Evolutionary conservation across 2,113 vertebrate genomes (phyloP), one percentile per base, ranked within the genome.

Genomic region (Arizona elegans): DNA sequence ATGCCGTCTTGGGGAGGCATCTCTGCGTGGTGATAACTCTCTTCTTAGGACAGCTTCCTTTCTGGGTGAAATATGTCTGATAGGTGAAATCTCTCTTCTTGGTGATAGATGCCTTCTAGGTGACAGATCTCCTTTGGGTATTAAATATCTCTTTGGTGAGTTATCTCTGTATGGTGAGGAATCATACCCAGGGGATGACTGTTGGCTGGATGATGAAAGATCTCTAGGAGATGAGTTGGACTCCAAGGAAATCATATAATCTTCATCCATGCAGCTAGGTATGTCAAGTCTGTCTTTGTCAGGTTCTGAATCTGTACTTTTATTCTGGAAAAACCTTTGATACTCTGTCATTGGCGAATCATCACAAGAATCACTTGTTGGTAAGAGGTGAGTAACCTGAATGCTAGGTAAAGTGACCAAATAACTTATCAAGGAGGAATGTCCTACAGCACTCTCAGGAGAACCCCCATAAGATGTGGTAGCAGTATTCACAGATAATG

Each of bases 371-470:
- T 98, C 97, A 0, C 96, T 97, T 93, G 98, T 96, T 47, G 97
- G 98, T 96, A 98, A 96, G 91, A 99, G 99, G 26, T 98, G 98
- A 21, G 99, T 99, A 94, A 99, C 98, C 96, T 98, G 99, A 98
- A 99, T 99, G 93, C 99, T 99, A 13, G 99, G 99, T 95, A 99
- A 98, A 33, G 98, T 99, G 93, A 98, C 98, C 96, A 99, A 98
- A 96, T 99, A 99, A 95, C 98, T 98, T 87, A 99, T 98, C 94
- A 99, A 96, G 2, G 98, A 98, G 4, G 98, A 98, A 96, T 98
- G 98, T 94, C 97, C 97, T 96, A 97, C 52, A 0, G 97, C 90
- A 92, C 97, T 95, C 89, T 99, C 98, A 0, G 98, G 95, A 12
- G 98, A 97, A 93, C 96, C 95, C 54, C 97, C 97, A 15, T 98